Evolutionary conservation across 2,113 vertebrate genomes (phyloP).

Genomic region (Aegithalos caudatus): DNA sequence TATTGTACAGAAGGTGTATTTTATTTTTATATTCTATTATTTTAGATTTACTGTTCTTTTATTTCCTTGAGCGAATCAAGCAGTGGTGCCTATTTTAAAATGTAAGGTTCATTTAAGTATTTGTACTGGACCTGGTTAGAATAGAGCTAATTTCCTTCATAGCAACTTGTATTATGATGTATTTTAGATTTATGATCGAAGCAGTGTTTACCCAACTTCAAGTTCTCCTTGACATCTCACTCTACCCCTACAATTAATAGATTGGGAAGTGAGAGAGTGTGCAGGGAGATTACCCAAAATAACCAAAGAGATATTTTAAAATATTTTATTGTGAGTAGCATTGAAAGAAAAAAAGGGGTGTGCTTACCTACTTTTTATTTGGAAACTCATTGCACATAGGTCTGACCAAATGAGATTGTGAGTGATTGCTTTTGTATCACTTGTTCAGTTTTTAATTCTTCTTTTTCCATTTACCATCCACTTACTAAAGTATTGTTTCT

Average conservation of each 20-base stretch:
- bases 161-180: not conserved
- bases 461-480: not conserved
- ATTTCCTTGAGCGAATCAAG: not conserved
- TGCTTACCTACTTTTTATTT: not conserved
- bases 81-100: not conserved
- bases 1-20: not conserved
- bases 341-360: accelerated
- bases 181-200: not conserved
- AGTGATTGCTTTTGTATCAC: not conserved
- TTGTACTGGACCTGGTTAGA: not conserved
- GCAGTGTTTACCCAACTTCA: not conserved
- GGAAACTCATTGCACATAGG: accelerated
- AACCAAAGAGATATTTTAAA: not conserved
- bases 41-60: not conserved
- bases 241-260: not conserved
- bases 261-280: accelerated
- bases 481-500: not conserved
- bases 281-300: not conserved
- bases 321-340: not conserved
- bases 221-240: not conserved
- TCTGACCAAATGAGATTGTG: not conserved
- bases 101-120: not conserved
- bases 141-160: not conserved
- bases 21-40: not conserved
- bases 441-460: not conserved